Evolutionary conservation across 2,888 invertebrate genomes (phyloP).

Genomic region (Nephrocerus scutellatus): DNA sequence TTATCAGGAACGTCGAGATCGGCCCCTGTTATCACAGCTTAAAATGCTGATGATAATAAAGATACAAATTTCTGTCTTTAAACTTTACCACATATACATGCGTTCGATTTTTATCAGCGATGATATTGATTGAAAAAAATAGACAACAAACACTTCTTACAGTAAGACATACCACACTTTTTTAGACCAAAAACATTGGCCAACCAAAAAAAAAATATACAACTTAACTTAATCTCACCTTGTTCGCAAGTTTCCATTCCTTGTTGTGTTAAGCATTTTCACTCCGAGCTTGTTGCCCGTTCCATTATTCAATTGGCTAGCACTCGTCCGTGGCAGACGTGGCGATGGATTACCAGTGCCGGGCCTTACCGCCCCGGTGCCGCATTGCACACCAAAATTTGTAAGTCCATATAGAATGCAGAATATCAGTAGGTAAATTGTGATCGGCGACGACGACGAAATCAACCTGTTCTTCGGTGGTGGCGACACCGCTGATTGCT

Average conservation of each 20-base stretch:
- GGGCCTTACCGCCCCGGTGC: slow-evolving; percentile 36
- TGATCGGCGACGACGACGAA: slow-evolving; percentile 22
- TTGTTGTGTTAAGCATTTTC: slow-evolving; percentile 42
- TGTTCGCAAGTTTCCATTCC: slow-evolving; percentile 46
- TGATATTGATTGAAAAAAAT: too few species aligned
- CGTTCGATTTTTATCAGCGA: too few species aligned
- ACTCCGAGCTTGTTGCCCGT: slow-evolving; percentile 37
- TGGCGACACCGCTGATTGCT: slow-evolving; percentile 19
- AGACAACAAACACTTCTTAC: too few species aligned
- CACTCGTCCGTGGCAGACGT: slow-evolving; percentile 55
- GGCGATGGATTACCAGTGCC: slow-evolving; percentile 47
- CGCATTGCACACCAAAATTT: slow-evolving; percentile 24
- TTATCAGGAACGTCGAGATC: too few species aligned
- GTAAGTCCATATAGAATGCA: slow-evolving; percentile 27
- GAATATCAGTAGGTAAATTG: slow-evolving; percentile 28
- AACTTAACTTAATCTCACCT: slow-evolving; percentile 35
- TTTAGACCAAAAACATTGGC: too few species aligned
- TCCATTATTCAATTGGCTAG: slow-evolving; percentile 50
- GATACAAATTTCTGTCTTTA: too few species aligned
- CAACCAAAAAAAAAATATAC: slow-evolving; percentile 48
- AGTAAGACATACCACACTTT: too few species aligned
- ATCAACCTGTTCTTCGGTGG: slow-evolving; percentile 15
- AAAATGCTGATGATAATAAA: too few species aligned
- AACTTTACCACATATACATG: too few species aligned
- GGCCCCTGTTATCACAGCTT: too few species aligned